Evolutionary conservation across 2,888 invertebrate genomes (phyloP), one percentile per base, ranked within the genome.

Genomic region (Timema podura): DNA sequence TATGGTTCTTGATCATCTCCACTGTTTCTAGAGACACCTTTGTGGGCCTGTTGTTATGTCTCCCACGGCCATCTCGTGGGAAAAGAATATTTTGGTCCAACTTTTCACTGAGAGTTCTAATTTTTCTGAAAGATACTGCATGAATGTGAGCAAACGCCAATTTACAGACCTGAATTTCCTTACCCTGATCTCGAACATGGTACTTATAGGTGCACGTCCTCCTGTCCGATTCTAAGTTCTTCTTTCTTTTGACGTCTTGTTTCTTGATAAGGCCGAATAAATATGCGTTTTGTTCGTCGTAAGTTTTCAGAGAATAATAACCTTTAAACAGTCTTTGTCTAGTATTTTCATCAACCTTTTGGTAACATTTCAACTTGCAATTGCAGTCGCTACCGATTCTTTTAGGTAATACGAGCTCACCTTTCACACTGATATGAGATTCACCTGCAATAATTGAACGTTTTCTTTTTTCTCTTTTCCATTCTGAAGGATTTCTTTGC

Each of bases 401-500:
- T 77, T 85, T 85, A 49, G 83, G 83, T n/a, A 84, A 82, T 44
- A 85, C 84, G n/a, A 85, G 75, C 79, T 85, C 83, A 74, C 86
- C 86, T 79, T 85, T 85, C 77, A 85, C 84, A 77, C 85, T 85
- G 78, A 85, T 82, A 75, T 86, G 85, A 75, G 85, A 83, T 75
- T 85, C 77, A 44, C 86, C 85, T 65, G 85, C 85, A 75, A 85
- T 84, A 75, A 85, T 81, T 68, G 85, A 77, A 10, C 85, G 81
- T 77, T 85, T 86, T 76, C 85, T 84, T 78, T 85, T 85, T 79
- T 85, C 85, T 79, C 85, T 85, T 81, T 85, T 85, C 85, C 85
- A 86, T 83, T 85, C 85, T 84, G 79, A 44, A 59, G 69, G 71
- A 69, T 82, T 80, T 47, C 77, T 76, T 16, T 73, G 73, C 73